Base-by-base conservation (phyloP, 1,140 invertebrate species). In the Tetramorium alpestre region DNA sequence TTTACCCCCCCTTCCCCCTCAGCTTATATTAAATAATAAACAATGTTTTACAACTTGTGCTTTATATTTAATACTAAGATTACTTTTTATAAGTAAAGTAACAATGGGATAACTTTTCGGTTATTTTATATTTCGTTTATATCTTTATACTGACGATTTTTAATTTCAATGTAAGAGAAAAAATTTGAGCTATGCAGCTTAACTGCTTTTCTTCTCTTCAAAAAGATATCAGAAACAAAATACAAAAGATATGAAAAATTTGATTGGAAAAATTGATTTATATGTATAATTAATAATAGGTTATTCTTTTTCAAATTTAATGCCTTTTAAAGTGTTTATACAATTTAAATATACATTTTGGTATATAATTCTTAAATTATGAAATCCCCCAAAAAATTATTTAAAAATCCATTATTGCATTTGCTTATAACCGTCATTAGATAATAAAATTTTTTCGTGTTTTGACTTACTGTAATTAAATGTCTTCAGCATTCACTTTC, bases 31-130 rank as follows among this genome's bases (percentile, higher is more conserved):
- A n/a, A 84, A 60, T 62, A 73, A 73, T 73, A 54, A 33, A 73
- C 25, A 73, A 73, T 33, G n/a, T 73, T 73, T 41, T 38, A 47
- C 41, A 78, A 80, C 69, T 72, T 58, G 41, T 73, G 25, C 41
- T 84, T 70, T 38, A 73, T 13, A 82, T 82, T 72, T 82, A 70
- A 72, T 22, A 60, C 25, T 1, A 44, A 18, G 41, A 49, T 82
- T 73, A 56, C n/a, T 82, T 64, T 33, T 70, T 82, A 33, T 22
- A 82, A 73, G 38, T 73, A 3, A 73, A 82, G 44, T 81, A 70
- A 82, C 11, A 13, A 49, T 33, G 28, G 2, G 3, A 1, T 81
- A 44, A 70, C 33, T 58, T 72, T 72, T 38, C 1, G 25, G 13
- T n/a, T 56, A 22, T 22, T 22, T 22, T 22, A 22, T 58, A 72